Evolutionary conservation across 2,797 vertebrate species (phyloP).

Genomic region (Zenarchopterus dispar): DNA sequence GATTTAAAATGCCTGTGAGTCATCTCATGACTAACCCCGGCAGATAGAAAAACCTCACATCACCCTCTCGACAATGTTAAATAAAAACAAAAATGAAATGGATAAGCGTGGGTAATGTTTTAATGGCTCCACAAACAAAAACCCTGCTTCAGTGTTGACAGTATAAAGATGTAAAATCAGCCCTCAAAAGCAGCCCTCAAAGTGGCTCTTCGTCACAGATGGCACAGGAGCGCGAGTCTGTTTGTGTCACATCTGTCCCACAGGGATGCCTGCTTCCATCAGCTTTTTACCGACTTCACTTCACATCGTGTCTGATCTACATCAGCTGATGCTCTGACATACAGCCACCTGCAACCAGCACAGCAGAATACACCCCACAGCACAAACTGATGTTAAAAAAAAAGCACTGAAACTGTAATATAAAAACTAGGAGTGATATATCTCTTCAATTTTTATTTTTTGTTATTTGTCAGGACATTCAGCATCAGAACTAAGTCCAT

Average conservation of each 20-base stretch:
- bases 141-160: not conserved
- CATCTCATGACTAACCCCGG: conserved; percentile 34
- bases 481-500: too few relatives aligned
- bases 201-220: too few relatives aligned
- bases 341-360: conserved; percentile 19
- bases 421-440: too few relatives aligned
- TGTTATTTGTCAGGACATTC: too few relatives aligned
- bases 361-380: not conserved
- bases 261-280: conserved; percentile 35
- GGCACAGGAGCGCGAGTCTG: too few relatives aligned
- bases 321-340: conserved; percentile 21
- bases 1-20: conserved; percentile 48
- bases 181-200: too few relatives aligned
- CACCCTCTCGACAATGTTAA: not conserved
- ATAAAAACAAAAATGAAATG: conserved; percentile 5
- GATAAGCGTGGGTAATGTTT: not conserved
- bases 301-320: conserved; percentile 23
- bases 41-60: conserved; percentile 5
- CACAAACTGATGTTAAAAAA: not conserved
- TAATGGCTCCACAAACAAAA: not conserved
- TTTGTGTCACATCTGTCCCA: conserved; percentile 27
- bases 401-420: not conserved
- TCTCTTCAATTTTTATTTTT: too few relatives aligned
- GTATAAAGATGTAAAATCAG: too few relatives aligned
- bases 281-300: conserved; percentile 29